A percentile compares a stretch with the other conserved stretches of the same genome.
These are phyloP conservation scores for Tyrannus savana DNA, from an alignment of 2,113 vertebrate genomes.

Conservation along the genomic window DNA sequence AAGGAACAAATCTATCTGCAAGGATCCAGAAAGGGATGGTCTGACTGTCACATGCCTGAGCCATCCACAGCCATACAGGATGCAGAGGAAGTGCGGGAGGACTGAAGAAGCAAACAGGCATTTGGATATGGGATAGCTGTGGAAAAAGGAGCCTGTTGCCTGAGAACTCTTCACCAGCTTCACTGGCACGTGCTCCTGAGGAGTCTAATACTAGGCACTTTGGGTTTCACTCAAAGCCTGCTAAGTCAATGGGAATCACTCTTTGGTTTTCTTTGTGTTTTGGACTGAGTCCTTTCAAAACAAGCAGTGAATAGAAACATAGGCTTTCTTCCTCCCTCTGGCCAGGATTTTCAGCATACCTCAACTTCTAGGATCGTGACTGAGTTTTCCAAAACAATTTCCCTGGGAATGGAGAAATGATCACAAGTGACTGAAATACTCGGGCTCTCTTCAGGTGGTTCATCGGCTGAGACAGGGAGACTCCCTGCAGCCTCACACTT, in stretches of 20 bases:
- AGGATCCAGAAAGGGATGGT: neutral
- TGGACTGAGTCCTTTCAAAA: conserved; percentile 29
- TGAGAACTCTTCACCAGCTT: neutral
- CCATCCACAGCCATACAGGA: neutral
- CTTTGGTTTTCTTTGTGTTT: neutral
- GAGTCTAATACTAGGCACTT: neutral
- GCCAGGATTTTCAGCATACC: conserved; percentile 29
- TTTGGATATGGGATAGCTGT: neutral
- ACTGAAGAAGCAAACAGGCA: neutral
- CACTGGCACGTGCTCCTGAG: neutral
- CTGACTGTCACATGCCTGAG: neutral
- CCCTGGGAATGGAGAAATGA: neutral
- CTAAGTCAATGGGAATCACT: conserved; percentile 11
- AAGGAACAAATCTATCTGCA: neutral
- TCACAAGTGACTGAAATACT: neutral
- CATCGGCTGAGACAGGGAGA: neutral
- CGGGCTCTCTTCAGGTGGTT: neutral
- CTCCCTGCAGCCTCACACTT: neutral
- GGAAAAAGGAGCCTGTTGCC: neutral
- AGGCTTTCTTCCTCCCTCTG: neutral
- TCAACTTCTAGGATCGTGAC: neutral
- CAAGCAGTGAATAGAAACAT: neutral
- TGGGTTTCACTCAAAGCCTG: neutral
- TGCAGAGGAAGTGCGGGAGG: neutral
- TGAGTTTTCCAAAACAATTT: neutral